Evolutionary conservation across 1,140 invertebrate genomes (phyloP), one percentile per base, ranked within the genome.

Genomic region (Nasonia giraulti): DNA sequence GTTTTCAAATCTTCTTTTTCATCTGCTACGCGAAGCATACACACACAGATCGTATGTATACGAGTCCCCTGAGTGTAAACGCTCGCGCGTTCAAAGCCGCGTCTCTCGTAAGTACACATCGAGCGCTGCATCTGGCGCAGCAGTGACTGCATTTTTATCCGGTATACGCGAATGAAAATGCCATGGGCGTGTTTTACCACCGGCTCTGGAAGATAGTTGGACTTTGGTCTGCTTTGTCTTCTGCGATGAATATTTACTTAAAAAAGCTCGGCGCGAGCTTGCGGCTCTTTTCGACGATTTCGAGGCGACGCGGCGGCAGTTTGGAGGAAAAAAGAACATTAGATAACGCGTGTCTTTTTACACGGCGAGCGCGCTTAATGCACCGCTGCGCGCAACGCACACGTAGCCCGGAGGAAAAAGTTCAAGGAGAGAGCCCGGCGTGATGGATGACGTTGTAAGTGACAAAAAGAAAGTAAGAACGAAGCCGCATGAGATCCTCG

Each of bases 311-410:
- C 33, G 33, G 2, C 3, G 75, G 17, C 75, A 62, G 40, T 27
- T 47, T 76, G 20, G 40, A n/a, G 0, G 31, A 47, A 75, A 76
- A 76, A 76, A 76, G 75, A 47, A 50, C 75, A 76, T 76, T 76
- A 76, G 14, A 62, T 31, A 75, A 75, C 33, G 75, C 75, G 31
- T 47, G 1, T 27, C 7, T 76, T 40, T 76, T 76, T 76, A 20
- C 71, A 8, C 33, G 33, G 17, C 27, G 27, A 74, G 71, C 20
- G 55, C 75, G 50, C 20, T 76, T 76, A 76, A 76, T 76, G 75
- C 75, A 76, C 75, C n/a, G 40, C 10, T n/a, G 5, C 37, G 33
- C 33, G 33, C n/a, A 47, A 44, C 55, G 55, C 75, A 62, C 75
- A 62, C 17, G 50, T n/a, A 10, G 10, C 75, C 6, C 2, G 75